phyloP scores from a whole-genome alignment of 2,888 invertebrate genomes.

The Hoplodrina ambigua region DNA sequence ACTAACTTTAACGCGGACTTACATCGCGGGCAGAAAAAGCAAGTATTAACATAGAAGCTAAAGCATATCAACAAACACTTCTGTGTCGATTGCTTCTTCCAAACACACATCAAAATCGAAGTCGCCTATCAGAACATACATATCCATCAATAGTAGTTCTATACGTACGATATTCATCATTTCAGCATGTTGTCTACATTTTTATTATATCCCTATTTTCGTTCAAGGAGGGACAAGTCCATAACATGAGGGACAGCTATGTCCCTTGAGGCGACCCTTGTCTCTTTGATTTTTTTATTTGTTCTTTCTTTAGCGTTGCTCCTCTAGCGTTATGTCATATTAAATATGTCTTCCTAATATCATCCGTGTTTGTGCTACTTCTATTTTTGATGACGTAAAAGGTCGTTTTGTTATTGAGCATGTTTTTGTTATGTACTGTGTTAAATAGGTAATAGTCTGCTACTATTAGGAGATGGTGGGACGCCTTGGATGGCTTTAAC shows the following conservation, averaged over 20 bases:
- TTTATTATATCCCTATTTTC: conserved; percentile 49
- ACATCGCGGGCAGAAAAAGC: too few species aligned
- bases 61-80: too few species aligned
- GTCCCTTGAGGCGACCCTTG: conserved; percentile 56
- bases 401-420: neutral
- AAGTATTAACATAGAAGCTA: neutral
- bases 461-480: too few species aligned
- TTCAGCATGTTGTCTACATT: conserved; percentile 46
- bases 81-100: neutral
- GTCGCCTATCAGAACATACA: neutral
- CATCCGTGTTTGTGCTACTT: conserved; percentile 22
- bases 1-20: too few species aligned
- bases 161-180: conserved; percentile 35
- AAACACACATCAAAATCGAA: neutral
- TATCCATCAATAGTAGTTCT: conserved; percentile 16
- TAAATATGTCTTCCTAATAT: conserved; percentile 44
- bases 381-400: conserved; percentile 19
- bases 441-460: neutral
- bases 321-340: conserved; percentile 47
- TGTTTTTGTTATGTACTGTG: neutral
- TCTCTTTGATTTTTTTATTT: conserved; percentile 66
- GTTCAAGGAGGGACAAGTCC: conserved; percentile 34
- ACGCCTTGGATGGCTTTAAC: too few species aligned
- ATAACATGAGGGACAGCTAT: conserved; percentile 37
- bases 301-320: conserved; percentile 36